A percentile compares a stretch with the other conserved stretches of the same genome.
Conservation (phyloP, 92 coral and sea anemone species). For the Desmophyllum pertusum region DNA sequence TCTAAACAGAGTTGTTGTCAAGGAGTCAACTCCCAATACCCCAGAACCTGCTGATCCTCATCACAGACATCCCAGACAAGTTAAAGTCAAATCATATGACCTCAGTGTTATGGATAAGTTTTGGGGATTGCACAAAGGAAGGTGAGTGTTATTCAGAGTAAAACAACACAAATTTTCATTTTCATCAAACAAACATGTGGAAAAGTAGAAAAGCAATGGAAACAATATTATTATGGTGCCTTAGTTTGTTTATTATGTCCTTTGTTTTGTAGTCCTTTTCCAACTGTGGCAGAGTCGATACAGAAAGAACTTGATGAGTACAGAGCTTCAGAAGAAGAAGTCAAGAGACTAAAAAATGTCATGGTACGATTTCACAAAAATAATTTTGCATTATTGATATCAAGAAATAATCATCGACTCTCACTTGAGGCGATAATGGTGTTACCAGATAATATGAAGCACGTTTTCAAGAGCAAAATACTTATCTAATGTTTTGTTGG, state of each 20-base stretch:
- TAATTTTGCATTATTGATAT: not conserved
- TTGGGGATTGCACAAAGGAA: constrained; percentile 96
- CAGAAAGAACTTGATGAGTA: constrained; percentile 98
- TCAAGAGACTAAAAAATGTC: constrained; percentile 91
- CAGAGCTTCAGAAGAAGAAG: constrained; percentile 95
- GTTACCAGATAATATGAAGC: not conserved
- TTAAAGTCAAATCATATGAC: constrained; percentile 87
- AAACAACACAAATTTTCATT: no score
- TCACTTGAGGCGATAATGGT: not conserved
- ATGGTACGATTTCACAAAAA: constrained; percentile 60
- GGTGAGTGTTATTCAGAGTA: constrained; percentile 52
- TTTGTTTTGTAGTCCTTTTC: constrained; percentile 80
- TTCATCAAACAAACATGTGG: no score
- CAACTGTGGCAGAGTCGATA: constrained; percentile 99
- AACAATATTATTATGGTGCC: not conserved
- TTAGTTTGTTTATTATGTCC: not conserved
- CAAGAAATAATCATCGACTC: not conserved
- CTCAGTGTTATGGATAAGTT: constrained; percentile 83
- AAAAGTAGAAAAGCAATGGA: no score
- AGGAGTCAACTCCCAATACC: constrained; percentile 57
- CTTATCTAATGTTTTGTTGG: no score
- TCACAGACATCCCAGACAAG: constrained; percentile 91
- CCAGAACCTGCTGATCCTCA: constrained; percentile 82
- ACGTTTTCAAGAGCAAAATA: no score
- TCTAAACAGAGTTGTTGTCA: constrained; percentile 86